A percentile compares a stretch with the other conserved stretches of the same genome.
phyloP scores from a whole-genome alignment of 2,888 invertebrate species.

The Drepana falcataria region DNA sequence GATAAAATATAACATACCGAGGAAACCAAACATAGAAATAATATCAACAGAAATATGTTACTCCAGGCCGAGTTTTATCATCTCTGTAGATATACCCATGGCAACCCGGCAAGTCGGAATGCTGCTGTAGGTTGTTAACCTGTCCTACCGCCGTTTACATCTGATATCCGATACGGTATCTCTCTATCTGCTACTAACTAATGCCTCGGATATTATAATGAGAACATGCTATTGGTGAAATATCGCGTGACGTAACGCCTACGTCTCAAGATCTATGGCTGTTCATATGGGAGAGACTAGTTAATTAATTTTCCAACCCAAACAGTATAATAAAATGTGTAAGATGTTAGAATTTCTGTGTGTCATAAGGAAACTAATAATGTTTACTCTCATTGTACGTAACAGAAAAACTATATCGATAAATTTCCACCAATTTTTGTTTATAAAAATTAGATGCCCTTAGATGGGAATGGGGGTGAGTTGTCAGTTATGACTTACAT shows the following conservation, averaged over 20 bases:
- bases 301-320: background rate
- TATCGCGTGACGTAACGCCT: slow-evolving; percentile 24
- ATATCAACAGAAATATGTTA: too few relatives aligned
- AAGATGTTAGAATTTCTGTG: too few relatives aligned
- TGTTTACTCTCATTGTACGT: too few relatives aligned
- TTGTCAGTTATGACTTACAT: too few relatives aligned
- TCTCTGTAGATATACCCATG: slow-evolving; percentile 51
- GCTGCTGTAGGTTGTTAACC: slow-evolving; percentile 64
- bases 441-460: too few relatives aligned
- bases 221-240: slow-evolving; percentile 47
- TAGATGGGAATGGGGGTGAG: too few relatives aligned
- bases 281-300: background rate
- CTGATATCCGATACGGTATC: slow-evolving; percentile 68
- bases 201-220: slow-evolving; percentile 55
- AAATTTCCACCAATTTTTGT: too few relatives aligned
- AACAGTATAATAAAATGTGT: background rate
- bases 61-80: slow-evolving; percentile 11
- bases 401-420: too few relatives aligned
- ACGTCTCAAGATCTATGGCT: slow-evolving; percentile 2
- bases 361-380: too few relatives aligned
- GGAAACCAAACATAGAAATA: too few relatives aligned
- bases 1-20: too few relatives aligned
- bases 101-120: slow-evolving; percentile 58
- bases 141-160: slow-evolving; percentile 61
- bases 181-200: slow-evolving; percentile 59